Base-by-base conservation (phyloP, 1,140 invertebrate genomes). In the Heterodera carotae region DNA sequence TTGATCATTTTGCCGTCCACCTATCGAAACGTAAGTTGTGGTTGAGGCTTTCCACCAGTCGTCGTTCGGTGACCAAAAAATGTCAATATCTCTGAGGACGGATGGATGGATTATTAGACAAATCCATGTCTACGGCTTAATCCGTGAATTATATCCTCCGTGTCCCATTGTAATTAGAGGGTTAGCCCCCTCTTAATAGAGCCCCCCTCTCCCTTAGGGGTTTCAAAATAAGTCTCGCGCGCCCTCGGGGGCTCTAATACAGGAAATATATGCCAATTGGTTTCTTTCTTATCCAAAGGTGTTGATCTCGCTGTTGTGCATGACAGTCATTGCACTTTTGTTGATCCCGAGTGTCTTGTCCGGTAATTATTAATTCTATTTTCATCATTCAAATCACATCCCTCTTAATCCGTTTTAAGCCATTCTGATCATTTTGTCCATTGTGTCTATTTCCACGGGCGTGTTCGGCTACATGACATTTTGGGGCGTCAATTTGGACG, bases 381-480 rank as follows among this genome's bases (percentile, higher is more conserved):
- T 18, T 25, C 25, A 33, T 76, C n/a, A 68, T 73, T n/a, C n/a
- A 67, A 78, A 67, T 39, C 6, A 76, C 29, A 5, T 2, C 18
- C 18, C 27, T 76, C 15, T 48, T 18, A 4, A 2, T n/a, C 12
- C n/a, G 2, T 25, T 88, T 59, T 82, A 88, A 68, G 86, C 88
- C 8, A 71, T 88, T 10, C 82, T 88, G 36, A 88, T 90, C n/a
- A 86, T 88, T 36, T 25, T 88, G 5, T 84, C 88, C 31, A 88
- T 90, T 68, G 79, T 88, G 15, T 88, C 88, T 56, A 89, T 90
- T 64, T 83, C 86, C 64, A 80, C 84, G 31, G 89, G 89, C 7
- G 84, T 90, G 18, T 87, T 90, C 75, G 89, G 89, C 31, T 90
- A 89, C 76, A 88, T 90, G 86, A 82, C 84, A 22, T 81, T 88